phyloP scores from a whole-genome alignment of 2,797 vertebrate species.

The Crocidura indochinensis region DNA sequence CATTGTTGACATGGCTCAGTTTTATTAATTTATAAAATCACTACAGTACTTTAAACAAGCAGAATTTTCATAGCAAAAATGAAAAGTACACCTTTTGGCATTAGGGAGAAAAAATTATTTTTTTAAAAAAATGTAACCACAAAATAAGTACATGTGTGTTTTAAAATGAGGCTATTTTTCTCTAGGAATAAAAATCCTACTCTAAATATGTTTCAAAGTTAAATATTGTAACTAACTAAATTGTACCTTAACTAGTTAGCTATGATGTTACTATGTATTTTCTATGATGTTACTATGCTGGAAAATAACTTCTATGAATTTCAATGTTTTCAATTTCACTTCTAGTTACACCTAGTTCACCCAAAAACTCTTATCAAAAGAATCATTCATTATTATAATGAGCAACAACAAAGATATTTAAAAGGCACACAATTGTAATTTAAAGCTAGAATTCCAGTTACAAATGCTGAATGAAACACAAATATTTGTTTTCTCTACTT shows the following conservation, averaged over 20 bases:
- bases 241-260: too few species aligned
- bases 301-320: slow-evolving; percentile 50
- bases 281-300: slow-evolving; percentile 54
- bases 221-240: slow-evolving; percentile 53
- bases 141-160: slow-evolving; percentile 54
- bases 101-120: slow-evolving; percentile 9
- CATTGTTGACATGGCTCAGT: slow-evolving; percentile 75
- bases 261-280: not conserved
- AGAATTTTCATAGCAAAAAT: slow-evolving; percentile 73
- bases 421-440: slow-evolving; percentile 43
- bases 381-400: slow-evolving; percentile 24
- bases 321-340: slow-evolving; percentile 63
- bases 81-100: slow-evolving; percentile 59
- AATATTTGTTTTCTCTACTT: too few species aligned
- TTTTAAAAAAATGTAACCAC: slow-evolving; percentile 49
- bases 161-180: not conserved
- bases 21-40: slow-evolving; percentile 81
- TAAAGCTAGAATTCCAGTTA: too few species aligned
- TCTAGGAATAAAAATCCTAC: slow-evolving; percentile 61
- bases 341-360: slow-evolving; percentile 57
- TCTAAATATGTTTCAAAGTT: slow-evolving; percentile 65
- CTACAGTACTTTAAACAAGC: slow-evolving; percentile 79
- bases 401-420: slow-evolving; percentile 52
- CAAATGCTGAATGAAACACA: too few species aligned
- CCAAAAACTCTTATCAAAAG: slow-evolving; percentile 58